phyloP scores from a whole-genome alignment of 1,140 invertebrate species.

The Aricia agestis region DNA sequence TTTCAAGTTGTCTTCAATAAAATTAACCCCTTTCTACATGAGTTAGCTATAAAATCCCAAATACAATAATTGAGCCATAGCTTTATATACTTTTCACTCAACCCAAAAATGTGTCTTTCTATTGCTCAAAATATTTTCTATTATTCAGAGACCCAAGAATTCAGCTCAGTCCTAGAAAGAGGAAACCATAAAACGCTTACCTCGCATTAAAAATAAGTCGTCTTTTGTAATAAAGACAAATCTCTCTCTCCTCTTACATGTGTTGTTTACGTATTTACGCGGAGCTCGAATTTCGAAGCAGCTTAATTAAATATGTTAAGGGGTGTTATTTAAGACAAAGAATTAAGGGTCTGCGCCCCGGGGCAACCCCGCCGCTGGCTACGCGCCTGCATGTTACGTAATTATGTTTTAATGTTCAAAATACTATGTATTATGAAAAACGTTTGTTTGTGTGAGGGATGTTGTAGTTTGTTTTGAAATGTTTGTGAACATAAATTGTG shows the following conservation, averaged over 20 bases:
- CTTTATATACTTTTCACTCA: no score
- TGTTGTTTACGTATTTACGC: conserved; percentile 31
- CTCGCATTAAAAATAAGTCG: background rate
- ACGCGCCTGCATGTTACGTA: background rate
- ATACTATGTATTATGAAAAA: background rate
- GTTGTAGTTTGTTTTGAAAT: background rate
- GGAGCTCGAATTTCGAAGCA: conserved; percentile 22
- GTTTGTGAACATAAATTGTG: background rate
- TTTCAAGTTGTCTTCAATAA: no score
- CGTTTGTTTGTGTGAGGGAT: conserved; percentile 3
- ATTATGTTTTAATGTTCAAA: background rate
- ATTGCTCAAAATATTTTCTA: no score
- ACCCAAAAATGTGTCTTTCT: no score
- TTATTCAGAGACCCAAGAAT: no score
- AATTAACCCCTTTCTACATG: no score
- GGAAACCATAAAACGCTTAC: no score
- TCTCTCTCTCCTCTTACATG: background rate
- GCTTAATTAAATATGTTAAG: conserved; percentile 64
- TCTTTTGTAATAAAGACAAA: background rate
- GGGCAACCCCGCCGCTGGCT: conserved; percentile 31
- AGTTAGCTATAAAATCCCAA: no score
- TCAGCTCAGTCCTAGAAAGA: no score
- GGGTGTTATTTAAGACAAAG: conserved; percentile 49
- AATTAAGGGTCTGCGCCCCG: conserved; percentile 30
- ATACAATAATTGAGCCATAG: no score